phyloP scores from a whole-genome alignment of 2,888 invertebrate genomes.

The Lasioglossum morio region DNA sequence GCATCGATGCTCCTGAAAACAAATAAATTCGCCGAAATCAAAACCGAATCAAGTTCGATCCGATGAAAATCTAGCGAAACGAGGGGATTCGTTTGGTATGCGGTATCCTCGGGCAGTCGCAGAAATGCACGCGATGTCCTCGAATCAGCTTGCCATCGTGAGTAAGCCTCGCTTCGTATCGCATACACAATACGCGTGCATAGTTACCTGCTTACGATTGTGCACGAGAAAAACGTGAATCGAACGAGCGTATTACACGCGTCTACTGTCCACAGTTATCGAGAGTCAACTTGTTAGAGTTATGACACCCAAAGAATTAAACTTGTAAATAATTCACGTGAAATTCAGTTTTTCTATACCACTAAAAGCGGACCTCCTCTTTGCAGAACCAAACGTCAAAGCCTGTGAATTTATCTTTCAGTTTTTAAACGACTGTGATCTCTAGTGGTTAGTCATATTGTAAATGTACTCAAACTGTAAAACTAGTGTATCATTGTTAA shows the following conservation, averaged over 20 bases:
- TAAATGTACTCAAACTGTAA: no score
- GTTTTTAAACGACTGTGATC: no score
- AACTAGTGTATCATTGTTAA: no score
- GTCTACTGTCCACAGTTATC: not conserved
- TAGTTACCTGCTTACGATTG: not conserved
- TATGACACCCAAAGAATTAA: no score
- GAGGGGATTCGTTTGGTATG: not conserved
- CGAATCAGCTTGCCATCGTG: not conserved
- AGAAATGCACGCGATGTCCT: conserved; percentile 6
- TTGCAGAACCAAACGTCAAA: no score
- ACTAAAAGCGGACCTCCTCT: no score
- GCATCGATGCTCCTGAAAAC: conserved; percentile 9
- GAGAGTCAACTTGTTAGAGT: not conserved
- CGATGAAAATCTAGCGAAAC: not conserved
- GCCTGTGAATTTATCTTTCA: no score
- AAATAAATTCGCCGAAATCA: not conserved
- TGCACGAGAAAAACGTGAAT: not conserved
- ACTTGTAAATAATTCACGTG: no score
- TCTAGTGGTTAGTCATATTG: no score
- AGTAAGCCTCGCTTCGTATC: not conserved
- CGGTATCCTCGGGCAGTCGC: not conserved
- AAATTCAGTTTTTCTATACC: no score
- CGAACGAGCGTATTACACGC: not conserved
- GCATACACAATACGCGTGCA: not conserved
- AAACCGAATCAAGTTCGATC: not conserved